Percentiles rank a stretch among this genome's conserved stretches.
These are phyloP conservation scores for Agriotes lineatus DNA, from an alignment of 2,888 invertebrate genomes.

Conservation along the genomic window DNA sequence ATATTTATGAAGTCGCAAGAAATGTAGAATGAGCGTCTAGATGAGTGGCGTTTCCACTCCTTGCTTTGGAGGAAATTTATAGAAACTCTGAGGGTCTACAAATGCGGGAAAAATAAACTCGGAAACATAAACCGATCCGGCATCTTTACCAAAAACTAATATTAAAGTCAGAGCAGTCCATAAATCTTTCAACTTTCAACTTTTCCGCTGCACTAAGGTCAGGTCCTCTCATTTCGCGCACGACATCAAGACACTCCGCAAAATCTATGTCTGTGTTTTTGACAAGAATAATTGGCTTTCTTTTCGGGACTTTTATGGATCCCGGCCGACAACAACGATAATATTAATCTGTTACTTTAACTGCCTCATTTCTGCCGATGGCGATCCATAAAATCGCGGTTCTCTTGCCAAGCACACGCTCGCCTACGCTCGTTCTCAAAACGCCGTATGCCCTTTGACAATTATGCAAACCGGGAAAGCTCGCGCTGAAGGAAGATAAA, in stretches of 20 bases:
- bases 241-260: conserved; percentile 18
- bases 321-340: conserved; percentile 2
- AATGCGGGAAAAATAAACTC: no score
- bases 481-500: neutral
- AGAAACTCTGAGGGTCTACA: no score
- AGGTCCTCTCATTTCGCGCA: neutral
- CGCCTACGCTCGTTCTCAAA: neutral
- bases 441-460: neutral
- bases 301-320: conserved; percentile 27
- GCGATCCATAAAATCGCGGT: conserved; percentile 1
- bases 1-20: conserved; percentile 12
- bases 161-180: neutral
- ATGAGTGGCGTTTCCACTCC: neutral
- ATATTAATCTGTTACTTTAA: conserved; percentile 22
- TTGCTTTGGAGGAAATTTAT: neutral
- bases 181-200: neutral
- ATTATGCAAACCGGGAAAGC: neutral
- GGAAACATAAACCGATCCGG: no score
- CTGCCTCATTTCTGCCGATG: conserved; percentile 11
- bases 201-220: neutral
- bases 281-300: conserved; percentile 30
- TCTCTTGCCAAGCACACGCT: conserved; percentile 1
- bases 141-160: neutral
- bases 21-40: neutral
- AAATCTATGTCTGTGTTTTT: conserved; percentile 28